Percentiles rank a stretch among this genome's conserved stretches.
These are phyloP conservation scores for Otus sunia DNA, from an alignment of 2,113 vertebrate genomes.

Conservation along the genomic window DNA sequence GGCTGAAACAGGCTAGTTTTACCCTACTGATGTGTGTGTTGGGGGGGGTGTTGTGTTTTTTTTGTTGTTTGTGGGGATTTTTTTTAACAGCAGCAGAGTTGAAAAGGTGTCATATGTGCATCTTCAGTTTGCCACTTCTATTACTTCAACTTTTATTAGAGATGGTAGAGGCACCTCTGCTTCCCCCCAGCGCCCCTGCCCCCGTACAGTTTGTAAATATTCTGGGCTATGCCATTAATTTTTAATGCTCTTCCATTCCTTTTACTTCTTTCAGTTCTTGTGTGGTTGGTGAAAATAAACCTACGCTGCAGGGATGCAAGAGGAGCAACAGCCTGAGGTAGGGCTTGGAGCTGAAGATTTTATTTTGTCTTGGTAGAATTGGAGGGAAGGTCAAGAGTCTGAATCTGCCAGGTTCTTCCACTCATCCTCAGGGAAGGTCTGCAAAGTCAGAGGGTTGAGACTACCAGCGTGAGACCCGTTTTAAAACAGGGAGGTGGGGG, in stretches of 20 bases:
- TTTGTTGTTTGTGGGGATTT: neutral
- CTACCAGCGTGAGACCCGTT: neutral
- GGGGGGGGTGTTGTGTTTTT: neutral
- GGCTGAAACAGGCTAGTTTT: neutral
- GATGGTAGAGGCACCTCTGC: neutral
- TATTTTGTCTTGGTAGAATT: neutral
- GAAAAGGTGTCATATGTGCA: neutral
- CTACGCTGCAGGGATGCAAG: constrained; percentile 39
- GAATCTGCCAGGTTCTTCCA: neutral
- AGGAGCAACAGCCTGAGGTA: constrained; percentile 70
- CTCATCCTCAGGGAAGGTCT: neutral
- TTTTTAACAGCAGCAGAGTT: neutral
- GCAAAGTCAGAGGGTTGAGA: neutral
- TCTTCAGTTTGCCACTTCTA: neutral
- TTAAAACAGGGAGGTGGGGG: accelerated
- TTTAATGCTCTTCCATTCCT: neutral
- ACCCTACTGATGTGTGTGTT: neutral
- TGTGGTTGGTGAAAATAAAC: constrained; percentile 1
- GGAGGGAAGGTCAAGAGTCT: neutral
- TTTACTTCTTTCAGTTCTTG: constrained; percentile 35
- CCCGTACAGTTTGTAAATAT: neutral
- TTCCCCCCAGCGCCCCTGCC: accelerated
- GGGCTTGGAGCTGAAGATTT: neutral
- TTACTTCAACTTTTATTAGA: neutral
- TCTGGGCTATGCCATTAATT: neutral